A percentile compares a stretch with the other conserved stretches of the same genome.
phyloP scores from a whole-genome alignment of 2,888 invertebrate genomes.

The Erebia palarica region DNA sequence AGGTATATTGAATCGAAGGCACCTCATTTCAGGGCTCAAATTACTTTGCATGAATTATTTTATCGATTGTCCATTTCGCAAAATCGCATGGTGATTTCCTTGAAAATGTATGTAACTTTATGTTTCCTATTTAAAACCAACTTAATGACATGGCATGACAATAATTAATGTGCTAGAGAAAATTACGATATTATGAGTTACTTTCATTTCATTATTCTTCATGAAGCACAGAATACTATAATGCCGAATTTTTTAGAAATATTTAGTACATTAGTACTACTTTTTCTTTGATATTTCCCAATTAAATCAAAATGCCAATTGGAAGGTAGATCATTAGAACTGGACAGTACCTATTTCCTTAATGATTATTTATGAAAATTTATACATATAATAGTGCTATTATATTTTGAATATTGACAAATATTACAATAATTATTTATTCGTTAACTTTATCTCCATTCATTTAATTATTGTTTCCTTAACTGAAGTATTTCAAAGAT shows the following conservation, averaged over 20 bases:
- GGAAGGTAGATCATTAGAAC: too few relatives aligned
- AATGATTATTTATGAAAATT: background rate
- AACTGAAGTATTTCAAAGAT: conserved; percentile 33
- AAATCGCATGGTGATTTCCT: conserved; percentile 53
- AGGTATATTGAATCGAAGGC: conserved; percentile 57
- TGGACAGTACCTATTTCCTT: background rate
- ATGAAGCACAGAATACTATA: background rate
- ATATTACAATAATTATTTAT: too few relatives aligned
- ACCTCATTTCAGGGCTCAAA: conserved; percentile 58
- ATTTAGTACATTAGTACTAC: too few relatives aligned
- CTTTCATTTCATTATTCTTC: conserved; percentile 11
- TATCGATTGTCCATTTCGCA: conserved; percentile 49
- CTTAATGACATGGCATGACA: conserved; percentile 33
- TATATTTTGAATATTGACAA: too few relatives aligned
- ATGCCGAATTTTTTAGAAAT: background rate
- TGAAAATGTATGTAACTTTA: conserved; percentile 33
- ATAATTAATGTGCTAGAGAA: conserved; percentile 18
- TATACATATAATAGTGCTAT: too few relatives aligned
- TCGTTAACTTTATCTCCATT: background rate
- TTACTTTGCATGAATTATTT: conserved; percentile 74
- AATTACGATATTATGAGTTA: conserved; percentile 2
- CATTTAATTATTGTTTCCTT: conserved; percentile 4
- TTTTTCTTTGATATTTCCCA: too few relatives aligned
- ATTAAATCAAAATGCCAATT: too few relatives aligned
- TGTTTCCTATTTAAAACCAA: conserved; percentile 14